These are phyloP conservation scores for Rhabdophis nuchalis DNA, from an alignment of 2,797 vertebrate genomes.

Conservation along the genomic window DNA sequence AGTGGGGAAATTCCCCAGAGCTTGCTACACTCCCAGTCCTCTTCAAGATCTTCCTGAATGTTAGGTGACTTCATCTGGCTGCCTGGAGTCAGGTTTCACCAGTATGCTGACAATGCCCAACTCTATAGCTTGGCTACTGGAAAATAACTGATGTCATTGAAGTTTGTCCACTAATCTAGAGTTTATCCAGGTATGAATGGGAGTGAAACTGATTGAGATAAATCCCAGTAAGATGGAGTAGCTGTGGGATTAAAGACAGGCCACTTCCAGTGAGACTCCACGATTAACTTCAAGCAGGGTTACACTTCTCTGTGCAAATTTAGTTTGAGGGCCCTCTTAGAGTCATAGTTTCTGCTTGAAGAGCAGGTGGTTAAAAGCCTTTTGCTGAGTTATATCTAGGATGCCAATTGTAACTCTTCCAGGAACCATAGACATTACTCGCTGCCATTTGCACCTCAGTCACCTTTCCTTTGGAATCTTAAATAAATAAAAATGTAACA, in stretches of 20 bases:
- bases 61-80: neutral
- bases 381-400: neutral
- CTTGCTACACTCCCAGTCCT: neutral
- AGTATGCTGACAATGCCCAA: neutral
- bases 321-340: neutral
- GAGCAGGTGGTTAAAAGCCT: neutral
- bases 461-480: neutral
- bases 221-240: neutral
- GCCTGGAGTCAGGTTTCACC: neutral
- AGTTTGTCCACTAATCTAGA: neutral
- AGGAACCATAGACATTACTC: neutral
- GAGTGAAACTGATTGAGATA: neutral
- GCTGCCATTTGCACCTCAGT: neutral
- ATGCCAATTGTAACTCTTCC: neutral
- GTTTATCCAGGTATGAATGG: neutral
- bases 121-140: neutral
- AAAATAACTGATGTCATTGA: neutral
- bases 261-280: neutral
- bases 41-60: neutral
- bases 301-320: neutral
- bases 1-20: neutral
- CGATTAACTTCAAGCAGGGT: neutral
- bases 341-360: neutral
- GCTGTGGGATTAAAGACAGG: neutral
- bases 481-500: too few species aligned